Conservation (phyloP, 2,113 vertebrate species). For the Hemicordylus capensis region DNA sequence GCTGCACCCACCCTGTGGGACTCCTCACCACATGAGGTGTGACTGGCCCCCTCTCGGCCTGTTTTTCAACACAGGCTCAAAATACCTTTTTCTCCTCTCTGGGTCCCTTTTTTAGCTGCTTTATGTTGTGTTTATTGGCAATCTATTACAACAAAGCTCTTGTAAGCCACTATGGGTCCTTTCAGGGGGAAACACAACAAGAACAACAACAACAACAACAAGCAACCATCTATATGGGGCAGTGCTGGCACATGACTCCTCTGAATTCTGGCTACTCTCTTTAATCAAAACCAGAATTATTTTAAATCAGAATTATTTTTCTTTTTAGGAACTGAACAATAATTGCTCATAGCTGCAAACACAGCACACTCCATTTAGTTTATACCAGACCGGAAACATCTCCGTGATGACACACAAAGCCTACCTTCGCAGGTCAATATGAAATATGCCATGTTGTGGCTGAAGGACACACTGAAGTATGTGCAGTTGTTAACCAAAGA, state of each 20-base stretch:
- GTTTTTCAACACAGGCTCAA: no score
- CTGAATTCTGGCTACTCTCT: background rate
- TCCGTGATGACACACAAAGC: background rate
- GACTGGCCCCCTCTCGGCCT: no score
- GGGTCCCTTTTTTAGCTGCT: no score
- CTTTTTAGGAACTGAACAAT: no score
- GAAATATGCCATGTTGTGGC: conserved; percentile 85
- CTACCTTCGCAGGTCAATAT: conserved; percentile 91
- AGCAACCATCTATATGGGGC: no score
- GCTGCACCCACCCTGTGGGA: no score
- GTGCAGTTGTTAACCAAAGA: conserved; percentile 87
- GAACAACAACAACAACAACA: background rate
- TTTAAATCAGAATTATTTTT: background rate
- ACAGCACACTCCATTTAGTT: background rate
- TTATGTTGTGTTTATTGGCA: no score
- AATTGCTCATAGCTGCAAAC: background rate
- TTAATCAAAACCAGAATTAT: background rate
- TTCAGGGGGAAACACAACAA: background rate
- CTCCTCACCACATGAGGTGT: no score
- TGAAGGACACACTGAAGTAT: conserved; percentile 90
- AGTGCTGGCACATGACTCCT: no score
- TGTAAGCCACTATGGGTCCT: no score
- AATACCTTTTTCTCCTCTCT: no score
- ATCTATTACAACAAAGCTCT: no score
- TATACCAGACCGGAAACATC: background rate